Evolutionary conservation across 1,140 invertebrate species (phyloP).

Genomic region (Atta cephalotes): DNA sequence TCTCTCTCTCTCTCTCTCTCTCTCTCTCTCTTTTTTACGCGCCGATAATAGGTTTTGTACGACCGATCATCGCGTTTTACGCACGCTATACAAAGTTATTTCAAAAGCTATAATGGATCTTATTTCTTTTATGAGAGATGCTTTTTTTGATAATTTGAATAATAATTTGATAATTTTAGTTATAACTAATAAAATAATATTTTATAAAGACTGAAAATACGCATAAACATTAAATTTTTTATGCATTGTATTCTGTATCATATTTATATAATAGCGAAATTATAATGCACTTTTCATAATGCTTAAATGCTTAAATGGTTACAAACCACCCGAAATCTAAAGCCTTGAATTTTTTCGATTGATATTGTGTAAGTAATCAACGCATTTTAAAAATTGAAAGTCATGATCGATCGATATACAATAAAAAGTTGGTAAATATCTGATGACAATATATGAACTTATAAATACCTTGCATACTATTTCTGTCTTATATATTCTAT

Average conservation of each 20-base stretch:
- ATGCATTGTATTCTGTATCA: not conserved
- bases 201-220: not conserved
- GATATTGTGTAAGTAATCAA: conserved; percentile 29
- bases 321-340: conserved; percentile 21
- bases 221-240: not conserved
- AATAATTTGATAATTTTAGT: not conserved
- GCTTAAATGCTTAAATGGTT: not conserved
- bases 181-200: not conserved
- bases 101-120: not conserved
- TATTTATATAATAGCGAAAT: not conserved
- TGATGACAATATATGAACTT: not conserved
- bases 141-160: not conserved
- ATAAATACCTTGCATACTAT: not conserved
- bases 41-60: conserved; percentile 20
- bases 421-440: conserved; percentile 41
- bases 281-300: not conserved
- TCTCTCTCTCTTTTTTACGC: not conserved
- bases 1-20: not conserved
- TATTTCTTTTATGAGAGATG: not conserved
- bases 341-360: conserved; percentile 63
- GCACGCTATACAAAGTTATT: not conserved
- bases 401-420: conserved; percentile 23
- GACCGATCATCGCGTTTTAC: conserved; percentile 16
- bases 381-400: conserved; percentile 57
- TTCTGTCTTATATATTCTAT: not conserved